Conservation (phyloP, 2,888 invertebrate species). For the Acronicta psi region DNA sequence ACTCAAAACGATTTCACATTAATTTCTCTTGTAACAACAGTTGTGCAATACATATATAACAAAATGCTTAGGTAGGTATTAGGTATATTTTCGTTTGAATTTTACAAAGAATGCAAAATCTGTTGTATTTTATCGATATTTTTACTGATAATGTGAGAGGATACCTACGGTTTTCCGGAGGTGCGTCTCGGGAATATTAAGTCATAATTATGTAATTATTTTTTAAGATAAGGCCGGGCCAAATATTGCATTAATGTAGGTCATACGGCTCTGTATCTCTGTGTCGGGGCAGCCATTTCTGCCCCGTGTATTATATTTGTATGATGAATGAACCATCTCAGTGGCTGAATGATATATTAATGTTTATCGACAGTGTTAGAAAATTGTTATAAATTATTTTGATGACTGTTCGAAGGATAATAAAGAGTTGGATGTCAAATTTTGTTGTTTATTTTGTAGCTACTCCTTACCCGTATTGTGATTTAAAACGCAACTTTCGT, state of each 20-base stretch:
- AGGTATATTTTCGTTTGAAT: slow-evolving; percentile 87
- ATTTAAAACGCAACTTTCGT: no score
- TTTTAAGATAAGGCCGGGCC: slow-evolving; percentile 88
- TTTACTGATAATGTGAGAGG: slow-evolving; percentile 79
- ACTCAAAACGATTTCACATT: slow-evolving; percentile 85
- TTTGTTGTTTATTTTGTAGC: slow-evolving; percentile 70
- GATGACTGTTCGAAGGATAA: slow-evolving; percentile 90
- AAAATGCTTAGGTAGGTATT: slow-evolving; percentile 87
- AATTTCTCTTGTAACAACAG: slow-evolving; percentile 81
- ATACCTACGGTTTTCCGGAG: slow-evolving; percentile 67
- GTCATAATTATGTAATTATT: slow-evolving; percentile 87
- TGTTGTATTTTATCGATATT: slow-evolving; percentile 88
- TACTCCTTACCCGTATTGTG: slow-evolving; percentile 27
- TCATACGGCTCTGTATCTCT: slow-evolving; percentile 81
- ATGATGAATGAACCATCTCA: slow-evolving; percentile 83
- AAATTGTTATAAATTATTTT: slow-evolving; percentile 90
- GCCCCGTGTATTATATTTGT: slow-evolving; percentile 79
- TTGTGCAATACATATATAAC: slow-evolving; percentile 87
- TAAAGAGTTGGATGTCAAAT: slow-evolving; percentile 89
- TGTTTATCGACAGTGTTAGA: slow-evolving; percentile 89
- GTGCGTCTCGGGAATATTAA: slow-evolving; percentile 76
- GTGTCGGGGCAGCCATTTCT: slow-evolving; percentile 76
- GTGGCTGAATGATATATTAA: slow-evolving; percentile 87
- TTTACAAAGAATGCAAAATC: slow-evolving; percentile 85
- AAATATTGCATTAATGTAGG: slow-evolving; percentile 88